These are phyloP conservation scores for Ceryle rudis DNA, from an alignment of 2,797 vertebrate genomes.

Conservation along the genomic window DNA sequence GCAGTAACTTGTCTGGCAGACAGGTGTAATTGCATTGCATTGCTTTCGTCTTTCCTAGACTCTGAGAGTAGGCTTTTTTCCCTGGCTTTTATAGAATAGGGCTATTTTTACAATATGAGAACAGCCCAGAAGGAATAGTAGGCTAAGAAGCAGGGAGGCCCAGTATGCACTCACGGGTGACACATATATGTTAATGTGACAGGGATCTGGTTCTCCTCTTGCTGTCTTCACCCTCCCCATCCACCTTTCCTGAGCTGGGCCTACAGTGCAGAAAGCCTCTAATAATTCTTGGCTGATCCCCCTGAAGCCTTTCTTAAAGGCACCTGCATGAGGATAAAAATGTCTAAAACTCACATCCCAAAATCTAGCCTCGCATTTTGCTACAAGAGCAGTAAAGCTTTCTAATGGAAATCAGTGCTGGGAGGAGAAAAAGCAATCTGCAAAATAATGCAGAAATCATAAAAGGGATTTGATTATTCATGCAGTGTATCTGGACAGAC, in stretches of 20 bases:
- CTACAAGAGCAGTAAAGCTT: neutral
- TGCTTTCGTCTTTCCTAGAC: neutral
- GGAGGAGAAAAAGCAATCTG: neutral
- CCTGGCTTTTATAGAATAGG: neutral
- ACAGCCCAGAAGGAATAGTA: neutral
- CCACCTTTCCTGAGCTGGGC: neutral
- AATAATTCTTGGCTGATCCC: neutral
- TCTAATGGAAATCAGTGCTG: neutral
- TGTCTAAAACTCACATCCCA: neutral
- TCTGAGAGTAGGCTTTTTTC: neutral
- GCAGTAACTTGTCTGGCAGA: neutral
- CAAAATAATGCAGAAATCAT: neutral
- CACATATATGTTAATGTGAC: rapidly evolving
- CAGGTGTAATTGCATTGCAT: neutral
- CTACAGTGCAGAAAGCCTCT: neutral
- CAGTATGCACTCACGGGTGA: neutral
- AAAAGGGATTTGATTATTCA: neutral
- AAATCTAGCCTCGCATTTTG: neutral
- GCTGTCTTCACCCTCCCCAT: neutral
- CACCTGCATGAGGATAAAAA: neutral
- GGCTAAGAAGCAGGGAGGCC: neutral
- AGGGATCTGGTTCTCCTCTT: neutral
- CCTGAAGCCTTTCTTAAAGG: neutral
- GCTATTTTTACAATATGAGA: neutral
- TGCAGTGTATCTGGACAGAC: neutral